Conservation (phyloP, 2,888 invertebrate species). For the Gymnocheta viridis region DNA sequence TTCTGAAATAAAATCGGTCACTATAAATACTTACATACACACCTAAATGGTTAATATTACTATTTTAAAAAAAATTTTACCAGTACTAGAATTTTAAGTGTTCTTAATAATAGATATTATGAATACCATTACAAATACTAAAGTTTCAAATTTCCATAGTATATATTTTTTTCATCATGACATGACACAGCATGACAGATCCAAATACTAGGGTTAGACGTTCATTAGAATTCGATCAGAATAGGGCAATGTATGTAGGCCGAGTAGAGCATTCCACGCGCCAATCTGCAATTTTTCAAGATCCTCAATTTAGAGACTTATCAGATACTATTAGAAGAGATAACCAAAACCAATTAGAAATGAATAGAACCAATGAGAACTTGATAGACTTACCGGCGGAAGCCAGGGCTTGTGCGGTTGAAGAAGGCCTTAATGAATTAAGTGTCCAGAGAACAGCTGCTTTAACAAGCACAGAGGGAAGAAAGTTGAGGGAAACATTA, state of each 20-base stretch:
- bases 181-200: neutral
- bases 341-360: neutral
- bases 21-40: neutral
- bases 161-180: too few species aligned
- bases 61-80: neutral
- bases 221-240: neutral
- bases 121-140: too few species aligned
- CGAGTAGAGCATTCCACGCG: neutral
- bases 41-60: neutral
- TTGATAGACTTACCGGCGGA: neutral
- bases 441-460: neutral
- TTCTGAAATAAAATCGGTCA: neutral
- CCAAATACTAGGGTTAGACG: neutral
- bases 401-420: neutral
- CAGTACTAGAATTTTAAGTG: neutral
- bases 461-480: neutral
- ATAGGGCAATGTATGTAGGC: neutral
- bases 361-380: neutral
- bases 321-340: too few species aligned
- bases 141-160: too few species aligned
- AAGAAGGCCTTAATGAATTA: neutral
- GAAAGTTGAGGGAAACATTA: neutral
- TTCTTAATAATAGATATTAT: neutral
- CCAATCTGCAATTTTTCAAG: neutral
- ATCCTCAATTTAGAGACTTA: constrained; percentile 10